A percentile compares a stretch with the other conserved stretches of the same genome.
Conservation (phyloP, 2,113 vertebrate genomes). For the Otocyon megalotis region DNA sequence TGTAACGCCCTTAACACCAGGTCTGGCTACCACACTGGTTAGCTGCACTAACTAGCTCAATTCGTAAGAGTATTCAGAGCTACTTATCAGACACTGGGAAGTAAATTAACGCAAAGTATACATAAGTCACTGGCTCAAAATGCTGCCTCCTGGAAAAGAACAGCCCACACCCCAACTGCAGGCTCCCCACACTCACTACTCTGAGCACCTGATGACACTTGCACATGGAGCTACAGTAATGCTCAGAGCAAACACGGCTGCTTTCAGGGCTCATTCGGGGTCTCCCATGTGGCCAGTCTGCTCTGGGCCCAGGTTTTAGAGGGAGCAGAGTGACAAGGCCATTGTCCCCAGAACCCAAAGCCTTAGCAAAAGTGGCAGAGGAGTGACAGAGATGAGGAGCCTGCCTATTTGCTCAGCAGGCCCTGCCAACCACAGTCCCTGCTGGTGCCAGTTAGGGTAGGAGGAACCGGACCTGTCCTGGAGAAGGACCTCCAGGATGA, state of each 20-base stretch:
- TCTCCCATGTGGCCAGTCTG: background rate
- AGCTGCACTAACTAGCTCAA: conserved; percentile 7
- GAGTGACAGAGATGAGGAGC: background rate
- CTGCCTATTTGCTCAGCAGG: background rate
- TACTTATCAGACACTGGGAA: background rate
- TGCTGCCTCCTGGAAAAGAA: background rate
- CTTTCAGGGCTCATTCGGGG: background rate
- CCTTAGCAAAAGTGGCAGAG: background rate
- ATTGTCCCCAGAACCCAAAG: background rate
- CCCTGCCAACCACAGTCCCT: no score
- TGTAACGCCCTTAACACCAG: background rate
- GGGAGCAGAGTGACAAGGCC: background rate
- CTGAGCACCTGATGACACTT: background rate
- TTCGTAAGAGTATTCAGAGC: background rate
- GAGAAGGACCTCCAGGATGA: background rate
- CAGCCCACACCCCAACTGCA: background rate
- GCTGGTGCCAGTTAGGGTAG: no score
- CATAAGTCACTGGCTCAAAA: background rate
- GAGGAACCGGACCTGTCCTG: no score
- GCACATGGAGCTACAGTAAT: background rate
- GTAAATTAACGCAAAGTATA: conserved; percentile 53
- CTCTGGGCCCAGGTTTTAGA: background rate
- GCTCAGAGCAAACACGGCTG: background rate
- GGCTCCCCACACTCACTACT: background rate
- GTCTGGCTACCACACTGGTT: background rate